A percentile compares a stretch with the other conserved stretches of the same genome.
These are phyloP conservation scores for Parazoanthus darwini DNA, from an alignment of 92 coral and sea anemone genomes.

Conservation along the genomic window DNA sequence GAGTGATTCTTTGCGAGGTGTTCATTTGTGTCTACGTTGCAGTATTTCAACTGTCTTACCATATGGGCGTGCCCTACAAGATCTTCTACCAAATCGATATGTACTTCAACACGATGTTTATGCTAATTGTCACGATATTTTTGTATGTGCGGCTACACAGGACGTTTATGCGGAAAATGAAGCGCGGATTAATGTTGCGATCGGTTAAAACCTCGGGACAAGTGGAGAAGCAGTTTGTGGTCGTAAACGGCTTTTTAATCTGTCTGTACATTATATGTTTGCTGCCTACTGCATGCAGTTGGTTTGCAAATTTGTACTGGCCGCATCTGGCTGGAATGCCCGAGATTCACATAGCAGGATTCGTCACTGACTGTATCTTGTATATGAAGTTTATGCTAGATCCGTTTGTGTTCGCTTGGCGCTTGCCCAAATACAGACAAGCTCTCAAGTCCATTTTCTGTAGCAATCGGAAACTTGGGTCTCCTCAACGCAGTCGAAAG, in stretches of 20 bases:
- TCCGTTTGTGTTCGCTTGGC: constrained; percentile 38
- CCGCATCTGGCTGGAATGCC: constrained; percentile 6
- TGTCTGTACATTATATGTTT: constrained; percentile 14
- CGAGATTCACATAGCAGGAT: constrained; percentile 10
- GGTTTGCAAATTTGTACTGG: constrained; percentile 25
- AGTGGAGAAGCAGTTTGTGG: constrained; percentile 19
- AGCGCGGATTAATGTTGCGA: constrained; percentile 12
- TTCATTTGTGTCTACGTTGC: constrained; percentile 14
- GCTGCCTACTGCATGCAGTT: constrained; percentile 5
- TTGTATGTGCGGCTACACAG: constrained; percentile 15
- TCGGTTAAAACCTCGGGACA: constrained; percentile 13
- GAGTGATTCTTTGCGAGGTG: constrained; percentile 23
- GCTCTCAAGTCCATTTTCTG: constrained; percentile 24
- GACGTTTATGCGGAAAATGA: constrained; percentile 3
- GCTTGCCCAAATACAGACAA: constrained; percentile 28
- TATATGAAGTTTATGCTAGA: constrained; percentile 35
- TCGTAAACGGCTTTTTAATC: constrained; percentile 25
- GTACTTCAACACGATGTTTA: constrained; percentile 26
- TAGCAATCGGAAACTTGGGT: neutral
- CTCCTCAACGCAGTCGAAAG: constrained; percentile 18
- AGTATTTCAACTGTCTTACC: constrained; percentile 13
- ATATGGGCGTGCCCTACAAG: constrained; percentile 20
- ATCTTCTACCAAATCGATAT: constrained; percentile 33
- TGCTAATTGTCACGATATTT: constrained; percentile 3
- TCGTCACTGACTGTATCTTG: constrained; percentile 10